These are phyloP conservation scores for Biston betularia DNA, from an alignment of 2,888 invertebrate species.

Conservation along the genomic window DNA sequence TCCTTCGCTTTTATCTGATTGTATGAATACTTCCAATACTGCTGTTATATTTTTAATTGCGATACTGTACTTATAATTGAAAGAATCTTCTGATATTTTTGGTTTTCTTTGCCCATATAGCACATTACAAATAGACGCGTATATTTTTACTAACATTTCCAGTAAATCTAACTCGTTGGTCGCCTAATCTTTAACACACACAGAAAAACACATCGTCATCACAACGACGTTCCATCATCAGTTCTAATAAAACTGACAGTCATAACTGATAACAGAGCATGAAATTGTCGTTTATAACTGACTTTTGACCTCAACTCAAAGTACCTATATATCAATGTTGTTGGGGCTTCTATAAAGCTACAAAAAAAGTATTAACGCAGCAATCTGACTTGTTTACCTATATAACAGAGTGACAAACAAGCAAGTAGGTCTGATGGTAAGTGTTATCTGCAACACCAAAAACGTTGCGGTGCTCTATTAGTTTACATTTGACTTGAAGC, in stretches of 20 bases:
- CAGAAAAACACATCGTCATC: not conserved
- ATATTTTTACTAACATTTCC: not conserved
- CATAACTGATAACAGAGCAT: not conserved
- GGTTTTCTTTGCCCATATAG: not conserved
- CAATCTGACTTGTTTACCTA: too few relatives aligned
- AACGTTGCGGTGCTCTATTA: too few relatives aligned
- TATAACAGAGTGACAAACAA: too few relatives aligned
- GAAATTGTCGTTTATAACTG: not conserved
- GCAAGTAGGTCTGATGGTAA: too few relatives aligned
- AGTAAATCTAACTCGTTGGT: not conserved
- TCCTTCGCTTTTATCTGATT: not conserved
- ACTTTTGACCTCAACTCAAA: too few relatives aligned
- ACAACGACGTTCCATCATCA: not conserved
- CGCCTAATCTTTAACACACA: not conserved
- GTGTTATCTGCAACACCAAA: too few relatives aligned
- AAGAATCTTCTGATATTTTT: not conserved
- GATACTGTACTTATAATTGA: not conserved
- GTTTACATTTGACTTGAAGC: too few relatives aligned
- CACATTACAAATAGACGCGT: not conserved
- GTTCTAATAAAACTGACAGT: not conserved
- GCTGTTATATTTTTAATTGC: not conserved
- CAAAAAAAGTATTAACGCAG: too few relatives aligned
- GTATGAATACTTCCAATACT: conserved; percentile 8
- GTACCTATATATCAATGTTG: too few relatives aligned
- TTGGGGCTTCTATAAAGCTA: too few relatives aligned